Conservation (phyloP, 2,113 vertebrate species). For the Calidris pygmaea region DNA sequence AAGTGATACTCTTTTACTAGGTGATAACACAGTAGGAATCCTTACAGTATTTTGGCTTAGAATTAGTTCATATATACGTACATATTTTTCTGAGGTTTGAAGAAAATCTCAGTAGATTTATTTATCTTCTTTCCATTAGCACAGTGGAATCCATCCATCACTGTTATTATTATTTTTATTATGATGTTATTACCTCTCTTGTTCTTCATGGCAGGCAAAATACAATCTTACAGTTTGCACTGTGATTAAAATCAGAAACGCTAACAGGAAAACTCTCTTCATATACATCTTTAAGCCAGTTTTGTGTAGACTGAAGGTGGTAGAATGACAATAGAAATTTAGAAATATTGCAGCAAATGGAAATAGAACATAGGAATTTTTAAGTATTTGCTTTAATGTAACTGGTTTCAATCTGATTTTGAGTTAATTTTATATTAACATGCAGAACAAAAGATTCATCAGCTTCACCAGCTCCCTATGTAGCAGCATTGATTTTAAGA, state of each 20-base stretch:
- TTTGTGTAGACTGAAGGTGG: neutral
- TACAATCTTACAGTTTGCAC: neutral
- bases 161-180: neutral
- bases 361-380: neutral
- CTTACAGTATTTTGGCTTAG: neutral
- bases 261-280: neutral
- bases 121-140: neutral
- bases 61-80: neutral
- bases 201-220: neutral
- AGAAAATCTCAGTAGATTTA: neutral
- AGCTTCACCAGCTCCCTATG: neutral
- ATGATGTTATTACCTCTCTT: neutral
- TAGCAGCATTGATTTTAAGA: neutral
- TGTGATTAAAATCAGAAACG: neutral
- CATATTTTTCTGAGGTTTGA: neutral
- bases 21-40: neutral
- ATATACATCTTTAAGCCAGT: neutral
- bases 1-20: neutral
- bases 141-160: neutral
- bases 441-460: neutral
- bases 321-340: neutral
- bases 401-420: neutral
- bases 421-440: neutral
- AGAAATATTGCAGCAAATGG: neutral
- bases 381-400: neutral